These are phyloP conservation scores for Phataginus tetradactyla DNA, from an alignment of 2,797 vertebrate genomes.

Conservation along the genomic window DNA sequence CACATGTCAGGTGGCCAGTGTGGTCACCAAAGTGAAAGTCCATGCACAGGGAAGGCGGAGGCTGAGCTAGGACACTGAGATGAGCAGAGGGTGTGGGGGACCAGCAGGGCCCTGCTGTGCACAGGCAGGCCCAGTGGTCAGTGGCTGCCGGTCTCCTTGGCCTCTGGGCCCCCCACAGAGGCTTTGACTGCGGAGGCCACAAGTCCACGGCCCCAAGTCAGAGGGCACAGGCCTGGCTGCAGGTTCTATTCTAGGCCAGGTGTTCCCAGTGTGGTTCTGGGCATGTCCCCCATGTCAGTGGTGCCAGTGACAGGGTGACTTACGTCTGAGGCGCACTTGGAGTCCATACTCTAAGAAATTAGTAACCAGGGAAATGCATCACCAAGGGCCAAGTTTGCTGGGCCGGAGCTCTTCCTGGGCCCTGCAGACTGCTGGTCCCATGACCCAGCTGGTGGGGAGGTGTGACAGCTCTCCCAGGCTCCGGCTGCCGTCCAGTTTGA, in stretches of 20 bases:
- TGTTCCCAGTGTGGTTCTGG: too few relatives aligned
- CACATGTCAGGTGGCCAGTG: background rate
- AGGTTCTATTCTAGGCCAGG: background rate
- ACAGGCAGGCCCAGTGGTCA: background rate
- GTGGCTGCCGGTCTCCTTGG: background rate
- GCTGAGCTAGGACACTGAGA: background rate
- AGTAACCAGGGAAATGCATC: background rate
- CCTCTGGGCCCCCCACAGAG: background rate
- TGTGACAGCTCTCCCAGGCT: background rate
- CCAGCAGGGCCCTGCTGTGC: background rate
- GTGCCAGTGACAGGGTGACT: fast-evolving
- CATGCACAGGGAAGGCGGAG: background rate
- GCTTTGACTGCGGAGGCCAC: background rate
- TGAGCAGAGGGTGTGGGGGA: background rate
- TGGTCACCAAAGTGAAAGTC: background rate
- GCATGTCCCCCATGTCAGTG: background rate
- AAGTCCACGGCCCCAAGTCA: background rate
- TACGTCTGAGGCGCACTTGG: background rate
- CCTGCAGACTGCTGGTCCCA: background rate
- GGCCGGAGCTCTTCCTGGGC: background rate
- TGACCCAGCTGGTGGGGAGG: background rate
- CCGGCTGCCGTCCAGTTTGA: background rate
- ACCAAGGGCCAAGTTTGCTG: background rate
- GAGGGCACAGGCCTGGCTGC: background rate
- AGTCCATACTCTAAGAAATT: too few relatives aligned